Evolutionary conservation across 2,113 vertebrate species (phyloP).

Genomic region (Nothoprocta pentlandii): DNA sequence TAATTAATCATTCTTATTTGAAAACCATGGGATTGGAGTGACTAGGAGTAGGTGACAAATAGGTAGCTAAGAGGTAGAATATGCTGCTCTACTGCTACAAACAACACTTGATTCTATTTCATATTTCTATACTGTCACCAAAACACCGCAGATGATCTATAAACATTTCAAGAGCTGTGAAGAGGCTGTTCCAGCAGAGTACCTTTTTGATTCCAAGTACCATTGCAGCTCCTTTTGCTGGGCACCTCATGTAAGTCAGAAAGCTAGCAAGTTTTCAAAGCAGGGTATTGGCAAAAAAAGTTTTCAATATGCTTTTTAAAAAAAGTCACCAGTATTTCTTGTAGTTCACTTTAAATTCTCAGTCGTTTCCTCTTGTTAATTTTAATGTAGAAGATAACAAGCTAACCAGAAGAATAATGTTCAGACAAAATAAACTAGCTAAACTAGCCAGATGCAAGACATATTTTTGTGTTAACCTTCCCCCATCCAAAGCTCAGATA

Average conservation of each 20-base stretch:
- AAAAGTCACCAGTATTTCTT: background rate
- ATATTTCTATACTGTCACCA: background rate
- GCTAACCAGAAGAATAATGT: background rate
- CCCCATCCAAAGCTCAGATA: background rate
- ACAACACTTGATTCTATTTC: background rate
- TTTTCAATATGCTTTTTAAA: background rate
- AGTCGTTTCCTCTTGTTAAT: background rate
- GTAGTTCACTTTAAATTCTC: background rate
- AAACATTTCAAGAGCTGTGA: background rate
- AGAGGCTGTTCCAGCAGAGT: background rate
- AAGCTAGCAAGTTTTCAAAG: background rate
- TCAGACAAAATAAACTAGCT: background rate
- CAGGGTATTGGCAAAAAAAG: background rate
- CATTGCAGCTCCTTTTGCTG: background rate
- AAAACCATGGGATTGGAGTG: background rate
- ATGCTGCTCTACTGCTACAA: background rate
- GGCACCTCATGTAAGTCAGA: background rate
- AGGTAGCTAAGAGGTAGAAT: background rate
- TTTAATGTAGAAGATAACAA: background rate
- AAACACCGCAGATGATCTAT: background rate
- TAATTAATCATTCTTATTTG: background rate
- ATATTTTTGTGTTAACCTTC: background rate
- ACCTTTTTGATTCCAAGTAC: background rate
- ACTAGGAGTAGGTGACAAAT: background rate
- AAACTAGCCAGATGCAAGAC: fast-evolving